phyloP scores from a whole-genome alignment of 2,888 invertebrate genomes.

The Pherbina coryleti region DNA sequence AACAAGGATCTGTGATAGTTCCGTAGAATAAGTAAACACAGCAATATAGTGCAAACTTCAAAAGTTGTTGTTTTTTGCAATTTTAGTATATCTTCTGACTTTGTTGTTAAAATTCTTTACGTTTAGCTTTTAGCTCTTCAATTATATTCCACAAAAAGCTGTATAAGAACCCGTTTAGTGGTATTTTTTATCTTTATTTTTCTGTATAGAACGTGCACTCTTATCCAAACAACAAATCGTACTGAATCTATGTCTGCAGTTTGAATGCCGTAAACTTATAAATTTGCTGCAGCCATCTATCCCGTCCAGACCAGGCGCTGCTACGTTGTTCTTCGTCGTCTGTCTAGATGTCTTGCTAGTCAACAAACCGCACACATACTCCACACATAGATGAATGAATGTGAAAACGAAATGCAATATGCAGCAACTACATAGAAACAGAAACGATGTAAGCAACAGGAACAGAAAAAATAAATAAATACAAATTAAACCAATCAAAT shows the following conservation, averaged over 20 bases:
- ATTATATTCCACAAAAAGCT: slow-evolving; percentile 1
- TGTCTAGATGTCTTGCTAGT: slow-evolving; percentile 3
- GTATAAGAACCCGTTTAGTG: slow-evolving; percentile 18
- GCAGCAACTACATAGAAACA: slow-evolving; percentile 6
- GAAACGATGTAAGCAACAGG: background rate
- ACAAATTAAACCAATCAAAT: slow-evolving; percentile 3
- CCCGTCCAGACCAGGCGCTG: background rate
- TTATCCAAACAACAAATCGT: slow-evolving; percentile 27
- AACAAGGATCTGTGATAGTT: background rate
- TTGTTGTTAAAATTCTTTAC: background rate
- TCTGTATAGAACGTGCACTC: slow-evolving; percentile 4
- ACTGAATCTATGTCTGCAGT: slow-evolving; percentile 26
- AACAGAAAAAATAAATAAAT: slow-evolving; percentile 8
- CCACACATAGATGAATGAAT: background rate
- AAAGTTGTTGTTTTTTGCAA: background rate
- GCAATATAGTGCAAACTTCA: background rate
- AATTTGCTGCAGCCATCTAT: slow-evolving; percentile 21
- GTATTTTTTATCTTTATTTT: background rate
- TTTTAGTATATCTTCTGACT: background rate
- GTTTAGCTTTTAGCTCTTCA: slow-evolving; percentile 9
- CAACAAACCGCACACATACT: slow-evolving; percentile 9
- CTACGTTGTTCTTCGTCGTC: background rate
- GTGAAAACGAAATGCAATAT: slow-evolving; percentile 6
- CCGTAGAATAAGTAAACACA: no score
- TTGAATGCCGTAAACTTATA: slow-evolving; percentile 23